phyloP scores from a whole-genome alignment of 2,888 invertebrate genomes.

The Spodoptera exigua region DNA sequence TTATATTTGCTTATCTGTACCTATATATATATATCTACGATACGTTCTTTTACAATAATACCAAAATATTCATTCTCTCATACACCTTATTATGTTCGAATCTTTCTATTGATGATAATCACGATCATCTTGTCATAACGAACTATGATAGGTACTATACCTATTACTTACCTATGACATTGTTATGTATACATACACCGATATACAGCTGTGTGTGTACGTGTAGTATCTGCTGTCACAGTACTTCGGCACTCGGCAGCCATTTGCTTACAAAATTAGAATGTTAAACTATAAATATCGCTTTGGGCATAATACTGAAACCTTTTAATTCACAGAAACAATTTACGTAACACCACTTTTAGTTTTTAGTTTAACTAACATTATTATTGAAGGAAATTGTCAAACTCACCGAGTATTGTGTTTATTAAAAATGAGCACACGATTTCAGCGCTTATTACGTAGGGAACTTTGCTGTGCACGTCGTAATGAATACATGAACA shows the following conservation, averaged over 20 bases:
- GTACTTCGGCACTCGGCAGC: slow-evolving; percentile 86
- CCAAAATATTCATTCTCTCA: not conserved
- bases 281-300: slow-evolving; percentile 81
- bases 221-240: slow-evolving; percentile 72
- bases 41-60: too few relatives aligned
- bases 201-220: slow-evolving; percentile 47
- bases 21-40: too few relatives aligned
- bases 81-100: slow-evolving; percentile 10
- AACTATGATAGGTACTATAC: slow-evolving; percentile 46
- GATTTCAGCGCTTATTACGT: slow-evolving; percentile 89
- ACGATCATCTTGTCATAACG: not conserved
- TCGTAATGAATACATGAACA: slow-evolving; percentile 80
- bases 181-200: slow-evolving; percentile 38
- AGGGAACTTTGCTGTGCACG: slow-evolving; percentile 84
- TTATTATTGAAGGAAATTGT: slow-evolving; percentile 67
- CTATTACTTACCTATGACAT: slow-evolving; percentile 39
- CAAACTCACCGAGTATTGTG: slow-evolving; percentile 82
- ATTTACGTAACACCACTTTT: slow-evolving; percentile 38
- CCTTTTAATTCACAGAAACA: slow-evolving; percentile 30
- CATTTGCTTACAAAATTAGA: slow-evolving; percentile 89
- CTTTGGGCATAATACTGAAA: slow-evolving; percentile 52
- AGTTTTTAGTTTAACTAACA: slow-evolving; percentile 45
- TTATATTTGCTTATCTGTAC: too few relatives aligned
- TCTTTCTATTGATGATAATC: slow-evolving; percentile 17
- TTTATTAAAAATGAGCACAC: slow-evolving; percentile 85